A percentile compares a stretch with the other conserved stretches of the same genome.
Conservation (phyloP, 2,797 vertebrate genomes). For the Cygnus olor region DNA sequence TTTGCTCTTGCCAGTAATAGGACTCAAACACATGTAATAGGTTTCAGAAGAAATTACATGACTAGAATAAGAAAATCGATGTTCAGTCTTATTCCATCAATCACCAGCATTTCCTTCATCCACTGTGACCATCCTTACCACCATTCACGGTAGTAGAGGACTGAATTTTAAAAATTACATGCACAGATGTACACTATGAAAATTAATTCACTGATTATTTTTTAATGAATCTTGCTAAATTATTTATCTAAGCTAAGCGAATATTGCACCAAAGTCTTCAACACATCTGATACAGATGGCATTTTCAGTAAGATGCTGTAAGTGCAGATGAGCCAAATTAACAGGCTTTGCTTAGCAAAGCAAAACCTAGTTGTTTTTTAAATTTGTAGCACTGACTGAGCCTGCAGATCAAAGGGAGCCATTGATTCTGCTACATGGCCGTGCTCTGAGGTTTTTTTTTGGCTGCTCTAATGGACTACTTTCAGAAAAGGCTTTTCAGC, state of each 20-base stretch:
- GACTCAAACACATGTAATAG: conserved; percentile 2
- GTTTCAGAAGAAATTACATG: conserved; percentile 44
- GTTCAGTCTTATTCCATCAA: conserved; percentile 45
- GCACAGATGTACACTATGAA: conserved; percentile 33
- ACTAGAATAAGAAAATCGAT: conserved; percentile 34
- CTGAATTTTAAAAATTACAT: conserved; percentile 8
- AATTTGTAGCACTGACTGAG: conserved; percentile 39
- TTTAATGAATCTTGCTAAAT: conserved; percentile 66
- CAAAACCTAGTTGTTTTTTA: conserved; percentile 54
- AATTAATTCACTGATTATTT: conserved; percentile 68
- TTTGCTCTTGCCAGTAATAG: conserved; percentile 45
- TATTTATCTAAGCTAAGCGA: conserved; percentile 68
- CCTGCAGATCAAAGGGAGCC: conserved; percentile 10
- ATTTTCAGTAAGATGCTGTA: conserved; percentile 36
- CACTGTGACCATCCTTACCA: conserved; percentile 37
- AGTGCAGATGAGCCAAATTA: conserved; percentile 59
- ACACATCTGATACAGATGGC: conserved; percentile 51
- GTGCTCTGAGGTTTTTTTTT: neutral
- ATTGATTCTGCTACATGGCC: neutral
- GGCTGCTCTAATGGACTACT: conserved; percentile 25
- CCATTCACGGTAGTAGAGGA: neutral
- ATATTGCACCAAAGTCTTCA: conserved; percentile 70
- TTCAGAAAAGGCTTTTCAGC: conserved; percentile 56
- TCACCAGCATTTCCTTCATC: conserved; percentile 53
- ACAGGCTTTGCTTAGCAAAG: conserved; percentile 65